Evolutionary conservation across 1,140 invertebrate species (phyloP).

Genomic region (Scaptomyza graminum): DNA sequence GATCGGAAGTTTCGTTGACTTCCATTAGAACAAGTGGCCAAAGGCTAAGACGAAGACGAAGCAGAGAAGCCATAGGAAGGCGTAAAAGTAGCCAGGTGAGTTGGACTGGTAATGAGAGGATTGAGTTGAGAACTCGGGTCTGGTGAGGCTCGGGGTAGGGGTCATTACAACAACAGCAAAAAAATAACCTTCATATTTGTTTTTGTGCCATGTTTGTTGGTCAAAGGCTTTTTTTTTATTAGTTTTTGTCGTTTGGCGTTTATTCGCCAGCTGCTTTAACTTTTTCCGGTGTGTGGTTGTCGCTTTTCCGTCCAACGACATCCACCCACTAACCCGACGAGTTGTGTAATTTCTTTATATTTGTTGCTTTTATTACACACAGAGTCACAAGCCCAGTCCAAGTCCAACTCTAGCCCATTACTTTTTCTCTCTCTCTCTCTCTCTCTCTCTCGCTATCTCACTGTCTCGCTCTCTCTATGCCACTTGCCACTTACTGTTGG

Average conservation of each 20-base stretch:
- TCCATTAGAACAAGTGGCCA: slow-evolving; percentile 59
- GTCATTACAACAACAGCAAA: slow-evolving; percentile 25
- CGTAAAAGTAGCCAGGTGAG: slow-evolving; percentile 27
- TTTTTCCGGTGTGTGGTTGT: slow-evolving; percentile 62
- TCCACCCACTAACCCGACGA: background rate
- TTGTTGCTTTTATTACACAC: slow-evolving; percentile 75
- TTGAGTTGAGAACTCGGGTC: background rate
- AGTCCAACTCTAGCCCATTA: background rate
- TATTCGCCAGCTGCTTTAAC: slow-evolving; percentile 75
- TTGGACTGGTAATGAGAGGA: background rate
- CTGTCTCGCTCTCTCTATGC: background rate
- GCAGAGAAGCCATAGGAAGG: no score
- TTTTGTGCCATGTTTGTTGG: slow-evolving; percentile 39
- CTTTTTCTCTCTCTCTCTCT: background rate
- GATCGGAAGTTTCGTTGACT: slow-evolving; percentile 75
- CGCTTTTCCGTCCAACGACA: slow-evolving; percentile 9
- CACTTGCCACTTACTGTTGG: background rate
- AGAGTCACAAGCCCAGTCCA: slow-evolving; percentile 29
- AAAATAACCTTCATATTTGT: slow-evolving; percentile 36
- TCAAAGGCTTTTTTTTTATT: slow-evolving; percentile 80
- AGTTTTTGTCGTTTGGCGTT: slow-evolving; percentile 67
- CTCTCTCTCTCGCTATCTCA: background rate
- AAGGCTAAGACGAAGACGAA: background rate
- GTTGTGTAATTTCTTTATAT: slow-evolving; percentile 79
- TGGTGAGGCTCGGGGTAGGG: background rate